Evolutionary conservation across 2,797 vertebrate genomes (phyloP).

Genomic region (Psittacula echo): DNA sequence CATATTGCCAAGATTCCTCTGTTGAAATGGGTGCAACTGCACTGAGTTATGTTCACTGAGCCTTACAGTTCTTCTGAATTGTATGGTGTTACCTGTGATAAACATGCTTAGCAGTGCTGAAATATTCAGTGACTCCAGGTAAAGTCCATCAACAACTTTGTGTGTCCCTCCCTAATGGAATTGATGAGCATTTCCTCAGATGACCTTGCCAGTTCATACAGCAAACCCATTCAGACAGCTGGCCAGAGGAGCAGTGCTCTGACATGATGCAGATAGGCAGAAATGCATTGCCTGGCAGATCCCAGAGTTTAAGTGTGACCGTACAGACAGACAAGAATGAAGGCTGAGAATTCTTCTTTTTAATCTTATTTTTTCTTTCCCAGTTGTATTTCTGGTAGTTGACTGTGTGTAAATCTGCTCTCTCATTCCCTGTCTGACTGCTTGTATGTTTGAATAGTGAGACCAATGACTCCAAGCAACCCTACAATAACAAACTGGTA

Average conservation of each 20-base stretch:
- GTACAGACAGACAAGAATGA: background rate
- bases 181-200: background rate
- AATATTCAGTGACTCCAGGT: rapidly evolving
- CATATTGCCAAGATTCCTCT: rapidly evolving
- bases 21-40: background rate
- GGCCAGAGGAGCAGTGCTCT: background rate
- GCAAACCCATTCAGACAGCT: background rate
- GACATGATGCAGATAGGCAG: background rate
- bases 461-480: background rate
- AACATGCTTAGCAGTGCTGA: background rate
- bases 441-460: background rate
- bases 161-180: background rate
- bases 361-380: background rate
- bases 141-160: background rate
- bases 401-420: background rate
- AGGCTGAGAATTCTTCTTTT: background rate
- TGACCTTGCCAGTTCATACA: background rate
- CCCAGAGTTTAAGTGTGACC: background rate
- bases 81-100: background rate
- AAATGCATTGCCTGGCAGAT: background rate
- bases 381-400: background rate
- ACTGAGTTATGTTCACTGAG: background rate
- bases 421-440: background rate
- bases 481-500: background rate
- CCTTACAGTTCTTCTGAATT: background rate